Evolutionary conservation across 2,113 vertebrate species (phyloP).

Genomic region (Regulus satrapa): DNA sequence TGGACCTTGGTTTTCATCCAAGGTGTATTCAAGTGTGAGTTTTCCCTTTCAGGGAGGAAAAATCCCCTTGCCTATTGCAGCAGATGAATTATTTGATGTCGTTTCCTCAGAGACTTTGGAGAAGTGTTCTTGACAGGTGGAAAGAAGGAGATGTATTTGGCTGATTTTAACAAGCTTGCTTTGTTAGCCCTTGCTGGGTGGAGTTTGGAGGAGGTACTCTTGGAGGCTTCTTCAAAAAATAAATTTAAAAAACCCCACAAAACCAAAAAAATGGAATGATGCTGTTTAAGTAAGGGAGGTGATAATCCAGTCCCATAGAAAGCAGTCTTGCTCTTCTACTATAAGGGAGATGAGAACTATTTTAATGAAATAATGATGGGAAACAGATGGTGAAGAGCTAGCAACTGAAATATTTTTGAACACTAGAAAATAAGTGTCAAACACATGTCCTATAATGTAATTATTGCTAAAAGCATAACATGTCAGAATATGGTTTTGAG

Average conservation of each 20-base stretch:
- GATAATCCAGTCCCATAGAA: neutral
- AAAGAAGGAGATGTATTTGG: neutral
- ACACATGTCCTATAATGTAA: neutral
- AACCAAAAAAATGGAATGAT: too few relatives aligned
- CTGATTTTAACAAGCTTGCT: neutral
- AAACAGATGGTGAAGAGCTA: conserved; percentile 29
- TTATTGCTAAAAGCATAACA: neutral
- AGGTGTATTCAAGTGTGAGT: neutral
- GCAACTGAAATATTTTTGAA: conserved; percentile 27
- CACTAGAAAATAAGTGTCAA: conserved; percentile 23
- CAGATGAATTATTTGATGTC: neutral
- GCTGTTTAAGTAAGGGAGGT: neutral
- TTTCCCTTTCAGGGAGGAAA: neutral
- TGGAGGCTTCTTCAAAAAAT: neutral
- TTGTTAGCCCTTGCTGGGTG: neutral
- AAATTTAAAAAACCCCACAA: too few relatives aligned
- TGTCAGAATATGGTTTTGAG: neutral
- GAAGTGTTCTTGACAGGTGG: neutral
- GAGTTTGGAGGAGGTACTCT: neutral
- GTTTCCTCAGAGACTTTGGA: conserved; percentile 5
- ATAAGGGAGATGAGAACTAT: neutral
- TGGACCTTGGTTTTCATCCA: conserved; percentile 7
- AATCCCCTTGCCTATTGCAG: neutral
- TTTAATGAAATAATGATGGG: conserved; percentile 33
- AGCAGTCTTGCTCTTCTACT: neutral